Base-by-base conservation (phyloP, 2,797 vertebrate genomes). In the Myripristis jacobus region DNA sequence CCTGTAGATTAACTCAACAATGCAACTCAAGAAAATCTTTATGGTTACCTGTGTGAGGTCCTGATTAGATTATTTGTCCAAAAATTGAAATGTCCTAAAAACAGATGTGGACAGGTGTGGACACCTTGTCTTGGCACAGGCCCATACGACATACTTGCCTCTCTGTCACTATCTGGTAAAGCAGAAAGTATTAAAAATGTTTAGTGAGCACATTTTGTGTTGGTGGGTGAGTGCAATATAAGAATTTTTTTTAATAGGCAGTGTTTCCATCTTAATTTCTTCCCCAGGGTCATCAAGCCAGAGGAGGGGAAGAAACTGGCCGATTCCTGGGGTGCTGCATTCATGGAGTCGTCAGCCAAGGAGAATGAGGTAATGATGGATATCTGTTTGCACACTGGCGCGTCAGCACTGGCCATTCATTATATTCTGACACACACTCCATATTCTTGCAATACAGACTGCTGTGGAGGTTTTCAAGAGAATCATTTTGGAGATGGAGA, bases 331-430 rank as follows among this genome's bases (percentile, higher is more conserved):
- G 95, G 95, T 3, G 94, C 93, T 1, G 89, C 94, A 0, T 97
- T 98, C 81, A 94, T 96, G 67, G 93, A 97, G 83, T 96, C 95
- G 4, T 97, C 95, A 18, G 96, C 96, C 82, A 95, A 95, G 85
- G 95, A 97, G 85, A 96, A 94, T 63, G 95, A 96, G 93, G 96
- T 96, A 91, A 76, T 16, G 19, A 53, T 16, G 0, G 21, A 54
- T 16, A 21, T 34, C 1, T 60, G 3, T 57, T 47, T 75, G 16
- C 38, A 47, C 6, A 36, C 16, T 3, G 29, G 18, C 29, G 48
- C 7, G 29, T 24, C 4, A 3, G 16, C 71, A 19, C 43, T 6
- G 22, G 48, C 6, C 11, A 19, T 48, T 8, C 27, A 24, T 11
- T 15, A 7, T 58, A 25, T 53, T 46, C 34, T 68, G 58, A 60